Conservation (phyloP, 2,888 invertebrate species). For the Chesias legatella region DNA sequence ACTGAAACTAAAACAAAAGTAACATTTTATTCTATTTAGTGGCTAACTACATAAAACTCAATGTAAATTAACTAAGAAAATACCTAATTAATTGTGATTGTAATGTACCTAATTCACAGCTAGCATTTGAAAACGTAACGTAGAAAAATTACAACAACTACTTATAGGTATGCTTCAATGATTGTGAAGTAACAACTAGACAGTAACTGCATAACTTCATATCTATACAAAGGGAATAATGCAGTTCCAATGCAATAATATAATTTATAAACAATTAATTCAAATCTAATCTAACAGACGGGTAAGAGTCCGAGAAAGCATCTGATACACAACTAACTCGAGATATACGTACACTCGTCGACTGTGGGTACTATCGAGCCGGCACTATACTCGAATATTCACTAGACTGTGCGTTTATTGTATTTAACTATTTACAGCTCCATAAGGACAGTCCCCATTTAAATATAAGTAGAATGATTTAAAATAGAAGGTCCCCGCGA, state of each 20-base stretch:
- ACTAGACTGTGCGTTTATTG: constrained; percentile 80
- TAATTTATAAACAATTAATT: constrained; percentile 57
- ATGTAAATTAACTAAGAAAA: no score
- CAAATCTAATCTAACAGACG: constrained; percentile 64
- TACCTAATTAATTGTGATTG: constrained; percentile 3
- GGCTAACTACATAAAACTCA: not conserved
- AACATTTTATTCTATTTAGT: constrained; percentile 3
- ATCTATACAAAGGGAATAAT: constrained; percentile 56
- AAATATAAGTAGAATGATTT: constrained; percentile 49
- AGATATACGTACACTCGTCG: constrained; percentile 59
- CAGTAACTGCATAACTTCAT: constrained; percentile 51
- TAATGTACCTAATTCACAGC: constrained; percentile 37
- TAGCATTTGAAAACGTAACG: constrained; percentile 63
- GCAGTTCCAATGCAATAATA: constrained; percentile 46
- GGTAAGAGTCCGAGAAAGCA: constrained; percentile 64
- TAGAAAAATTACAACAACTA: constrained; percentile 58
- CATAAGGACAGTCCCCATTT: constrained; percentile 47
- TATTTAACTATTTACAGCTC: constrained; percentile 73
- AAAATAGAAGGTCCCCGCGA: constrained; percentile 52
- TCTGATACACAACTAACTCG: constrained; percentile 61
- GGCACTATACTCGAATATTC: constrained; percentile 74
- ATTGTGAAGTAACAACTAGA: constrained; percentile 58
- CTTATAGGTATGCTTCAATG: constrained; percentile 37
- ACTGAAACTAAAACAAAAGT: constrained; percentile 7
- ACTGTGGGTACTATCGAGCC: constrained; percentile 68